These are phyloP conservation scores for Cyrtonyx montezumae DNA, from an alignment of 2,113 vertebrate genomes.

Conservation along the genomic window DNA sequence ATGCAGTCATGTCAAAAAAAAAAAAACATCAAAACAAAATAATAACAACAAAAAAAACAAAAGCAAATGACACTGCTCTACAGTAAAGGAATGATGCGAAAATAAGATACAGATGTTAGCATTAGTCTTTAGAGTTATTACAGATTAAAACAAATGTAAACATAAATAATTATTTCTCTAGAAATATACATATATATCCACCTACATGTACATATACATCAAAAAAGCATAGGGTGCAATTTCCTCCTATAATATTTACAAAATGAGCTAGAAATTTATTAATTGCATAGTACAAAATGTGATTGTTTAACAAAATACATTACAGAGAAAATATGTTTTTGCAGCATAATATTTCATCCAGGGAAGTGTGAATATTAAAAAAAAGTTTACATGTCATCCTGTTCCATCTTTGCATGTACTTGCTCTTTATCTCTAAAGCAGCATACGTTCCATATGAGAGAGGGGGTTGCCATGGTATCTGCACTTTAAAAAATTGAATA, in stretches of 20 bases:
- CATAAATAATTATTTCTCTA: neutral
- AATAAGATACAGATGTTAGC: neutral
- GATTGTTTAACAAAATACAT: neutral
- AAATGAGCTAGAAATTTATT: neutral
- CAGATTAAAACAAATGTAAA: neutral
- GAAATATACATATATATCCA: neutral
- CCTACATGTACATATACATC: neutral
- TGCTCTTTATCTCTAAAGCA: constrained; percentile 76
- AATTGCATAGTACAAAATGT: neutral
- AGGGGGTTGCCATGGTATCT: constrained; percentile 75
- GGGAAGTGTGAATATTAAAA: constrained; percentile 7
- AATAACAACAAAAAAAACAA: neutral
- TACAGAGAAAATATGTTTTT: neutral
- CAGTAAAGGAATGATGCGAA: neutral
- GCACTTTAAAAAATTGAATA: constrained; percentile 73
- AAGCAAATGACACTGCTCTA: neutral
- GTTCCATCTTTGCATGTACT: constrained; percentile 69
- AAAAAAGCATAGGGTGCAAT: neutral
- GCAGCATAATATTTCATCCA: neutral
- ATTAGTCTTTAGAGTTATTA: neutral
- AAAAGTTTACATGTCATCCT: constrained; percentile 66
- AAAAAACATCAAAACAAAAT: neutral
- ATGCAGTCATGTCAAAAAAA: neutral
- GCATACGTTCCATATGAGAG: constrained; percentile 70
- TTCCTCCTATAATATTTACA: neutral